Conservation (phyloP, 1,140 invertebrate genomes). For the Drosophila seguyi region DNA sequence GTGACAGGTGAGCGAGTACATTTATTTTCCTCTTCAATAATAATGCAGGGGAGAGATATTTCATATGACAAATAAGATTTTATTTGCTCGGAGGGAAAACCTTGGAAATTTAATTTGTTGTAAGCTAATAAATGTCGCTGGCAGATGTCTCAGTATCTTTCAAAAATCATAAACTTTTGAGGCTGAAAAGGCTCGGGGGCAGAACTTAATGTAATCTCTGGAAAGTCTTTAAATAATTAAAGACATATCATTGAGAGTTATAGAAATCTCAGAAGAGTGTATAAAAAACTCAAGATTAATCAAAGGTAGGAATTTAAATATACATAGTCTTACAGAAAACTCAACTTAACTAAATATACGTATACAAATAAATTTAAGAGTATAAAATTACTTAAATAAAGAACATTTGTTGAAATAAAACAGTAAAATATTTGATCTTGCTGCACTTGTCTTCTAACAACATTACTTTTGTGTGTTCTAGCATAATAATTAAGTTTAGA, state of each 20-base stretch:
- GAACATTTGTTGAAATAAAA: no score
- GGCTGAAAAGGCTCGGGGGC: background rate
- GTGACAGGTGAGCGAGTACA: conserved; percentile 84
- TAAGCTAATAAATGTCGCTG: conserved; percentile 20
- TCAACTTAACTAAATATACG: no score
- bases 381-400: no score
- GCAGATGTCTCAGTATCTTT: conserved; percentile 9
- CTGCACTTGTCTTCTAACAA: no score
- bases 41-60: background rate
- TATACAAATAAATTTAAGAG: no score
- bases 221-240: background rate
- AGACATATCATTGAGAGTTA: background rate
- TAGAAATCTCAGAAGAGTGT: background rate
- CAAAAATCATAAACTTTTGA: conserved; percentile 5
- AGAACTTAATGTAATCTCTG: conserved; percentile 6
- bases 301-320: background rate
- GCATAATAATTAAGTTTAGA: no score
- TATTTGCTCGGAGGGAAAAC: background rate
- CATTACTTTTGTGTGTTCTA: no score
- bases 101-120: conserved; percentile 32
- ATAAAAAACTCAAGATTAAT: background rate
- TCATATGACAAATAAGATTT: conserved; percentile 27
- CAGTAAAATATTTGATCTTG: no score
- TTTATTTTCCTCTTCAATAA: conserved; percentile 3
- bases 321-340: no score